These are phyloP conservation scores for Zaprionus davidi DNA, from an alignment of 1,140 invertebrate genomes.

Conservation along the genomic window DNA sequence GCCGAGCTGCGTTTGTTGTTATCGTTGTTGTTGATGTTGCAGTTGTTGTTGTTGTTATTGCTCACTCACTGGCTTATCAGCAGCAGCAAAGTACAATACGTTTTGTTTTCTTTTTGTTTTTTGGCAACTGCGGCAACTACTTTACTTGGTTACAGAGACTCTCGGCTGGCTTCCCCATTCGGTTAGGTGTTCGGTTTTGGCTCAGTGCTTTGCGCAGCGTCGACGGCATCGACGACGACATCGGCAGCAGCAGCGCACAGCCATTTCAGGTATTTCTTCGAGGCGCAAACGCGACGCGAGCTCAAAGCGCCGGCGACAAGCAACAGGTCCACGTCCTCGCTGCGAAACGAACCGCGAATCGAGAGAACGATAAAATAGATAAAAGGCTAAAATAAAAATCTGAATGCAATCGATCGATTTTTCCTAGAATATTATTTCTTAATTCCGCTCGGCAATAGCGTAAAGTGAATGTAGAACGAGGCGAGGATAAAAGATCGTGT, in stretches of 20 bases:
- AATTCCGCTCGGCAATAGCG: background rate
- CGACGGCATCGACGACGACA: background rate
- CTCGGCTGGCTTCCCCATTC: slow-evolving; percentile 23
- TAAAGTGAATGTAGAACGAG: slow-evolving; percentile 20
- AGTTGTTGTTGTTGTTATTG: slow-evolving; percentile 1
- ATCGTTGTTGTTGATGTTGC: background rate
- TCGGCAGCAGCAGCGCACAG: slow-evolving; percentile 9
- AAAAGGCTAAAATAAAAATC: background rate
- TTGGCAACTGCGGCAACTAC: slow-evolving; percentile 27
- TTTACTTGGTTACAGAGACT: slow-evolving; percentile 30
- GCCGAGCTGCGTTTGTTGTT: slow-evolving; percentile 27
- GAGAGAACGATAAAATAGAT: slow-evolving; percentile 2
- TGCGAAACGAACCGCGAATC: background rate
- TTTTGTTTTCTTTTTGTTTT: slow-evolving; percentile 14
- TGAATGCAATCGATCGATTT: background rate
- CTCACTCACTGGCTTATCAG: slow-evolving; percentile 37
- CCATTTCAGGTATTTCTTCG: slow-evolving; percentile 59
- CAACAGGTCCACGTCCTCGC: slow-evolving; percentile 58
- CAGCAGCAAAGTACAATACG: slow-evolving; percentile 13
- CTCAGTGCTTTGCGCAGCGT: slow-evolving; percentile 48
- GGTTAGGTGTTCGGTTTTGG: slow-evolving; percentile 14
- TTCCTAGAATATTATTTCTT: background rate
- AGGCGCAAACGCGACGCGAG: slow-evolving; percentile 65
- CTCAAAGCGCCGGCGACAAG: slow-evolving; percentile 61
- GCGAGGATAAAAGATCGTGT: slow-evolving; percentile 41